Percentiles rank a stretch among this genome's conserved stretches.
phyloP scores from a whole-genome alignment of 2,888 invertebrate genomes.

The Eudemis profundana region DNA sequence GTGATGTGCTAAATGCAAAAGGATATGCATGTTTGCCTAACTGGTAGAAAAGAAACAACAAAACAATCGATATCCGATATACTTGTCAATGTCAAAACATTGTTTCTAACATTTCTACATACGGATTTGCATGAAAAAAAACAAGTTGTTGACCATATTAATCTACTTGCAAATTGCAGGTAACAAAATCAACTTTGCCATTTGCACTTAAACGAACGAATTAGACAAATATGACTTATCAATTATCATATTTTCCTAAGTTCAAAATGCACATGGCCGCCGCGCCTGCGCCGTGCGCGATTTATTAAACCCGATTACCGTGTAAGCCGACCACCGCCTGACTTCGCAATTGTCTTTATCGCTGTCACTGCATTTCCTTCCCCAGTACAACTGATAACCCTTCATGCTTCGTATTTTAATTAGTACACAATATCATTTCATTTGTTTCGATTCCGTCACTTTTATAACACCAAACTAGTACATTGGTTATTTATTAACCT shows the following conservation, averaged over 20 bases:
- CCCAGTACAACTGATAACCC: slow-evolving; percentile 56
- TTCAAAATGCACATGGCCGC: slow-evolving; percentile 67
- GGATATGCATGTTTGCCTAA: slow-evolving; percentile 8
- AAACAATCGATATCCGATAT: slow-evolving; percentile 6
- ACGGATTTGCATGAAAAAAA: too few species aligned
- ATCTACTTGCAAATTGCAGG: too few species aligned
- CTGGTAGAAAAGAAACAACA: slow-evolving; percentile 6
- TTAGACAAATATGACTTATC: too few species aligned
- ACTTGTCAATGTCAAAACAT: neutral
- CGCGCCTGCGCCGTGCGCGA: slow-evolving; percentile 55
- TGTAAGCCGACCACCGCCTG: slow-evolving; percentile 64
- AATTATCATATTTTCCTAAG: neutral
- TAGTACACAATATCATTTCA: neutral
- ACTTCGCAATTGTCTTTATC: slow-evolving; percentile 68
- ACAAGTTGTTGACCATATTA: too few species aligned
- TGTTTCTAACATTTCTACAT: neutral
- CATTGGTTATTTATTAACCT: slow-evolving; percentile 12
- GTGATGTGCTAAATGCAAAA: slow-evolving; percentile 11
- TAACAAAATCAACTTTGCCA: too few species aligned
- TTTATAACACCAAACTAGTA: slow-evolving; percentile 1
- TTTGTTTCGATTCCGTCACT: slow-evolving; percentile 12
- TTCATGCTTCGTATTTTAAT: slow-evolving; percentile 44
- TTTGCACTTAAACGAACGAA: too few species aligned
- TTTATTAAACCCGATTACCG: slow-evolving; percentile 72
- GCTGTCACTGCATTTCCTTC: slow-evolving; percentile 64